Percentiles rank a stretch among this genome's conserved stretches.
phyloP scores from a whole-genome alignment of 2,797 vertebrate genomes.

The Acridotheres tristis region DNA sequence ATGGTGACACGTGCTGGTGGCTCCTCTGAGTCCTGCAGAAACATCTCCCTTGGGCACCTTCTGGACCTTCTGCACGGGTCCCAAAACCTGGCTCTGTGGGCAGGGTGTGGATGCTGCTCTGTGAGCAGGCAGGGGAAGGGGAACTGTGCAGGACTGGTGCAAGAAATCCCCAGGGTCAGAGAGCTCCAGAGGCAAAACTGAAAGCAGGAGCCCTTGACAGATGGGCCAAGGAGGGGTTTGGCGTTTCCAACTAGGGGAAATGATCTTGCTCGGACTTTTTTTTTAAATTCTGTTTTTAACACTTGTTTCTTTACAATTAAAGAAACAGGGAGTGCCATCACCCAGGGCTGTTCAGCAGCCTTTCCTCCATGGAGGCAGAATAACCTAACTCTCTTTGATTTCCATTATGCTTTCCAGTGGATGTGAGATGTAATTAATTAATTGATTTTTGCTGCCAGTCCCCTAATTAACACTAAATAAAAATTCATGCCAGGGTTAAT shows the following conservation, averaged over 20 bases:
- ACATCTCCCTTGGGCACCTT: background rate
- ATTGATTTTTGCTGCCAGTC: constrained; percentile 62
- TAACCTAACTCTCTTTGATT: constrained; percentile 52
- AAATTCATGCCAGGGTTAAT: constrained; percentile 66
- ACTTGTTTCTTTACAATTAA: background rate
- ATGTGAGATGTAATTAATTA: constrained; percentile 67
- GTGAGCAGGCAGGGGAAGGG: background rate
- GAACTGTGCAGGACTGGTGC: background rate
- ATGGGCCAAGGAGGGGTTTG: background rate
- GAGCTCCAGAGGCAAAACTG: background rate
- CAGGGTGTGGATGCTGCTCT: background rate
- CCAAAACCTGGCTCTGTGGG: background rate
- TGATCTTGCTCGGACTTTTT: background rate
- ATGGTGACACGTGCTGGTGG: accelerated
- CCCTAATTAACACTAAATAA: constrained; percentile 69
- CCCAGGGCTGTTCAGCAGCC: background rate
- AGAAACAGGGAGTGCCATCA: background rate
- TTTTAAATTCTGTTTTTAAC: background rate
- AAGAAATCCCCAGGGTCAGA: background rate
- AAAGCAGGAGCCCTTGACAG: background rate
- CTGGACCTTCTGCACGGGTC: background rate
- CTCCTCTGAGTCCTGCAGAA: background rate
- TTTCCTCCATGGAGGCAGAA: background rate
- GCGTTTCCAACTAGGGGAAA: background rate
- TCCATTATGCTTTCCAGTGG: constrained; percentile 44